Conservation (phyloP, 2,113 vertebrate genomes). For the Thinocorus orbignyianus region DNA sequence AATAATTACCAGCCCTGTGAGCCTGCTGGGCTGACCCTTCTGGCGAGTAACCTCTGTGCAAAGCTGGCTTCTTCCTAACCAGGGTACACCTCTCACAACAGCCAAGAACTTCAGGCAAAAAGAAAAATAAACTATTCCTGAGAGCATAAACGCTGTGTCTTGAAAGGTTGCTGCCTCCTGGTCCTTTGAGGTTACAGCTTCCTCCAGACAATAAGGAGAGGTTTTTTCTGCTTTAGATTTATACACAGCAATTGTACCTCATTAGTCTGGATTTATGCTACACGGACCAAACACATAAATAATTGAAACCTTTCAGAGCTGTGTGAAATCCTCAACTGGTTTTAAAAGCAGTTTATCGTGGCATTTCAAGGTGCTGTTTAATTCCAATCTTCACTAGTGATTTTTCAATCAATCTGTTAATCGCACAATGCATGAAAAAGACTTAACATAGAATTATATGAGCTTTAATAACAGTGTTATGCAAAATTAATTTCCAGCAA, state of each 20-base stretch:
- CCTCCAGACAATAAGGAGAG: not conserved
- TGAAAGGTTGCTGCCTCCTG: not conserved
- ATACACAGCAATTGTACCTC: conserved; percentile 59
- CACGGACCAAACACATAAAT: conserved; percentile 60
- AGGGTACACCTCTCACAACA: not conserved
- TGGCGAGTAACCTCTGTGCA: not conserved
- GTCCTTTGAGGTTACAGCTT: not conserved
- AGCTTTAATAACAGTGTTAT: conserved; percentile 2
- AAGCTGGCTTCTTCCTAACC: not conserved
- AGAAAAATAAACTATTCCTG: not conserved
- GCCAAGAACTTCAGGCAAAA: not conserved
- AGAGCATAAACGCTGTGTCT: not conserved
- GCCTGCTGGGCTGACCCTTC: not conserved
- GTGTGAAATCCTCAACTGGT: conserved; percentile 46
- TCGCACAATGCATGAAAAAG: not conserved
- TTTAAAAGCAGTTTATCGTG: conserved; percentile 62
- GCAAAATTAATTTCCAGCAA: conserved; percentile 32
- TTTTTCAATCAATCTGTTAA: conserved; percentile 64
- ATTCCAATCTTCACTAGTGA: conserved; percentile 46
- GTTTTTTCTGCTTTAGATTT: conserved; percentile 38
- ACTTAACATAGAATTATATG: conserved; percentile 15
- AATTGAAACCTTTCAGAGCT: conserved; percentile 61
- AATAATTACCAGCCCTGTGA: not conserved
- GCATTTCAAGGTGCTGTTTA: conserved; percentile 62
- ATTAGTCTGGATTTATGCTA: conserved; percentile 66